Base-by-base conservation (phyloP, 1,140 invertebrate genomes). In the Brachionus paranguensis region DNA sequence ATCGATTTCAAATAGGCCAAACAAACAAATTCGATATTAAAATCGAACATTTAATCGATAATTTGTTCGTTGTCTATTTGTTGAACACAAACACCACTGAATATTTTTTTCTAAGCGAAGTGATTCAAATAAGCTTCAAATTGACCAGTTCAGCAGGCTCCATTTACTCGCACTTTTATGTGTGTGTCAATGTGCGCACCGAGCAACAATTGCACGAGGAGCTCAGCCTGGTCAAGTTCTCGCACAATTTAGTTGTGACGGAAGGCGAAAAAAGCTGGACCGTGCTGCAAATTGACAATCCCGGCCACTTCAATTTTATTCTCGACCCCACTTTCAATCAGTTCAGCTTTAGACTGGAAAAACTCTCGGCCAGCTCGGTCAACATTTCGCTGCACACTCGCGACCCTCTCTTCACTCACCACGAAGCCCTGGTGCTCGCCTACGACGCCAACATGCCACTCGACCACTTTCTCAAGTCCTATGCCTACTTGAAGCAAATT, bases 41-140 rank as follows among this genome's bases (percentile, higher is more conserved):
- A 76, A 50, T 76, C 10, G 72, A 76, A 14, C 27, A 76, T 50
- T 27, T 76, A 50, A 50, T 76, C 12, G 72, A 76, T 53, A 76
- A 76, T 27, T 76, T 76, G 29, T 76, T 76, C 12, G 27, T 76
- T 27, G 45, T 76, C 20, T 76, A 76, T 76, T 29, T 76, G 41
- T 5, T 27, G 3, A 50, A 76, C n/a, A 50, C 72, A 50, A 50
- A 5, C 12, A 0, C 0, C n/a, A 27, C 2, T 12, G 10, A 45
- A 2, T 37, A n/a, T 20, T 20, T 20, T 27, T 76, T 37, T 29
- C 3, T 76, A 8, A 76, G 43, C 17, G 72, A 76, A 5, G 2
- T 76, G 3, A 5, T 29, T 76, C 1, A 29, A 50, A 76, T 76
- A 27, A 53, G n/a, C 24, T 76, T 76, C 14, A 76, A 50, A 50